A percentile compares a stretch with the other conserved stretches of the same genome.
phyloP scores from a whole-genome alignment of 1,140 invertebrate species.

The Eurosta solidaginis region DNA sequence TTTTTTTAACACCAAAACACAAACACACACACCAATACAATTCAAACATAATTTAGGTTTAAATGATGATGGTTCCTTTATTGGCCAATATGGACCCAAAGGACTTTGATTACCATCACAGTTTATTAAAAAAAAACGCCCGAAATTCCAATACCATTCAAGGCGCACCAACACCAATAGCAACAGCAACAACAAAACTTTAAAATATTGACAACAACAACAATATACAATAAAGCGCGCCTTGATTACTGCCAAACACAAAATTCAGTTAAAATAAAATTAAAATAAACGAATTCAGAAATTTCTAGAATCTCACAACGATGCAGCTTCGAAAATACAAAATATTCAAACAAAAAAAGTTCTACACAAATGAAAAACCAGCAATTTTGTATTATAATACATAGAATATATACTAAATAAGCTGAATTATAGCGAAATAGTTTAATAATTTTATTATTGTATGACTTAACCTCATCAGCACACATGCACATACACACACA shows the following conservation, averaged over 20 bases:
- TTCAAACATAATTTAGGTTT: slow-evolving; percentile 71
- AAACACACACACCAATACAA: neutral
- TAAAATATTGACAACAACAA: neutral
- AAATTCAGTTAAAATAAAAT: neutral
- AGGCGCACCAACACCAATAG: neutral
- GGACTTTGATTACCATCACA: slow-evolving; percentile 61
- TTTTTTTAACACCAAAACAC: neutral
- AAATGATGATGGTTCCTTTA: slow-evolving; percentile 99
- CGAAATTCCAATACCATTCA: neutral
- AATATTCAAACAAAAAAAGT: neutral
- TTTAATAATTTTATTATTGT: neutral
- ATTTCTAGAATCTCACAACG: neutral
- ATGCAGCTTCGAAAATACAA: neutral
- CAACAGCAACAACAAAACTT: neutral
- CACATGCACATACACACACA: neutral
- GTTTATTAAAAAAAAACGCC: neutral
- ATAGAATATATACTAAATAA: neutral
- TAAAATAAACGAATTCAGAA: neutral
- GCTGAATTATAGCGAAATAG: neutral
- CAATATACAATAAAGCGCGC: neutral
- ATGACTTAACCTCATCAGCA: neutral
- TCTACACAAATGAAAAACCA: neutral
- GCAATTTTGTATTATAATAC: slow-evolving; percentile 7
- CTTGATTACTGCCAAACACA: slow-evolving; percentile 17
- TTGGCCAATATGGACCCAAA: slow-evolving; percentile 90